Base-by-base conservation (phyloP, 2,113 vertebrate species). In the Toxotes jaculatrix region DNA sequence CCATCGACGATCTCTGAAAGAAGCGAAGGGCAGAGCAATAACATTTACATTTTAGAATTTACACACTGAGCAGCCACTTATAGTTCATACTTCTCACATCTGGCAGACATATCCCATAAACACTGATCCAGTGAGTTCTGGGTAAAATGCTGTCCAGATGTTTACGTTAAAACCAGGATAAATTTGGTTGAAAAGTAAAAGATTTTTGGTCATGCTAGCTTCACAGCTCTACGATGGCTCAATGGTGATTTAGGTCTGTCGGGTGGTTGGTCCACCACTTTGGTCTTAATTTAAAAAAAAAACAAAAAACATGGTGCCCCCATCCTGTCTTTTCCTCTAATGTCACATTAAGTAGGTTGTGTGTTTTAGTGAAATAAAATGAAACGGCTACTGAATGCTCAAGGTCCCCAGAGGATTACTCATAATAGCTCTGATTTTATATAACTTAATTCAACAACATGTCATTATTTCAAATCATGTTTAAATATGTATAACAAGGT, bases 1-100 rank as follows among this genome's bases (percentile, higher is more conserved):
- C 98, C 98, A 64, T 99, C 98, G 84, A 99, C 98, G 0, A 99
- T 99, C 95, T 99, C 98, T 99, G 90, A n/a, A 88, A 36, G 17
- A 78, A 32, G 38, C 11, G 8, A 17, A 27, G 27, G 27, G 27
- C 27, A 27, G 27, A 83, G 13, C 13, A 51, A 40, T 1, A 61
- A 79, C 61, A 66, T 65, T 49, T 55, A 40, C 6, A 63, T 55
- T 66, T 68, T 1, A 53, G 23, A 27, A 42, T 61, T 71, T 38
- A 60, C 13, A 63, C 4, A 34, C 31, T 61, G 4, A 19, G 12
- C 56, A 49, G 10, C 3, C 17, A 7, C 7, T 9, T 32, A 10
- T 23, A 27, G 49, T 31, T 5, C 16, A 19, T 3, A 56, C 32
- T 49, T 49, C 11, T 14, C 11, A 45, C 10, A 21, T 66, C 49